Evolutionary conservation across 2,888 invertebrate species (phyloP).

Genomic region (Mythimna loreyi): DNA sequence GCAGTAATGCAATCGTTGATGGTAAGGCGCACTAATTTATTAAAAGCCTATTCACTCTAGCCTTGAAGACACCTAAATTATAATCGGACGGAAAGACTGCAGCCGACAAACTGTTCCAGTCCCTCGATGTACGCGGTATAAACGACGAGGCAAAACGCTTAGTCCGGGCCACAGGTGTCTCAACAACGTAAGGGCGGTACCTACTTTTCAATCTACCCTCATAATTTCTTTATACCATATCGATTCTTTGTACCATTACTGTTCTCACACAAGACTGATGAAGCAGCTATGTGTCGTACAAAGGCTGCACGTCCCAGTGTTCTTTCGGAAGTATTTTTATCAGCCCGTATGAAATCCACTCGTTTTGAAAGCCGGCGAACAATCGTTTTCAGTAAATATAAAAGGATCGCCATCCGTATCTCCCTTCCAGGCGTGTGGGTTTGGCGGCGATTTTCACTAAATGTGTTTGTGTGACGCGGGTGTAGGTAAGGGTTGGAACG

Average conservation of each 20-base stretch:
- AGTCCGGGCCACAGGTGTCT: no score
- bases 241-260: conserved; percentile 19
- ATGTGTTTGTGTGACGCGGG: conserved; percentile 56
- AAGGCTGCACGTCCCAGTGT: conserved; percentile 42
- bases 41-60: no score
- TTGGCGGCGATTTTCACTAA: conserved; percentile 62
- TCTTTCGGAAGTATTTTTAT: conserved; percentile 74
- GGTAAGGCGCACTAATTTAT: no score
- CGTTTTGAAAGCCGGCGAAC: conserved; percentile 76
- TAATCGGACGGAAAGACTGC: no score
- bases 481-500: neutral
- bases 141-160: no score
- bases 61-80: no score
- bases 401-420: conserved; percentile 75
- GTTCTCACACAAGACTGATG: conserved; percentile 37
- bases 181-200: no score
- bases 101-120: no score
- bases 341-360: conserved; percentile 78
- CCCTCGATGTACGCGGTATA: no score
- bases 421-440: conserved; percentile 75
- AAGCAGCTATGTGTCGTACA: conserved; percentile 39
- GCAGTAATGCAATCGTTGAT: no score
- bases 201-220: no score
- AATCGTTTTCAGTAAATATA: conserved; percentile 79
- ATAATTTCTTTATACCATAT: conserved; percentile 5